Conservation (phyloP, 2,113 vertebrate genomes). For the Trachemys scripta region DNA sequence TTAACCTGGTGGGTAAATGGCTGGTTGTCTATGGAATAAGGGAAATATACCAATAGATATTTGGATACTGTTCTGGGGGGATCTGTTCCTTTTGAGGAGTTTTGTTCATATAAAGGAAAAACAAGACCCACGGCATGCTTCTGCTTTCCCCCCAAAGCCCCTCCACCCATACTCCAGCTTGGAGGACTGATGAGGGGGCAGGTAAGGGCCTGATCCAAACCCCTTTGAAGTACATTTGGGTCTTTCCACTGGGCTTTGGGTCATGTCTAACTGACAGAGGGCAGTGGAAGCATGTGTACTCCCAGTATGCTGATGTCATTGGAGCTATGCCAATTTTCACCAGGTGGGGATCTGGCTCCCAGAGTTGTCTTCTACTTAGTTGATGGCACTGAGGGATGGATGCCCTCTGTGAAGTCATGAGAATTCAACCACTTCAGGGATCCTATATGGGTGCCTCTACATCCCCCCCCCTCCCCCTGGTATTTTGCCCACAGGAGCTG, state of each 20-base stretch:
- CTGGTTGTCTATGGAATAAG: background rate
- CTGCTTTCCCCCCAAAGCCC: background rate
- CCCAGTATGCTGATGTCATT: background rate
- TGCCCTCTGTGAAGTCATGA: background rate
- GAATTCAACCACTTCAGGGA: background rate
- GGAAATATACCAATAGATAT: background rate
- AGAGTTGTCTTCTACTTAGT: background rate
- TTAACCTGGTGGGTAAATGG: background rate
- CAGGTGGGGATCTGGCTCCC: background rate
- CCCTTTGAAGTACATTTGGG: background rate
- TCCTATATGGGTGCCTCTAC: background rate
- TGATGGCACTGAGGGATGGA: background rate
- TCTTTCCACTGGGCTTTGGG: background rate
- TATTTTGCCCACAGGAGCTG: background rate
- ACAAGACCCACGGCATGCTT: accelerated
- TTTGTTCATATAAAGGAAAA: background rate
- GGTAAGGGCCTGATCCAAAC: background rate
- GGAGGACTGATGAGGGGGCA: no score
- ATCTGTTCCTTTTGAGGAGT: background rate
- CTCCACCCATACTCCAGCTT: background rate
- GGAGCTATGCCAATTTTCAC: background rate
- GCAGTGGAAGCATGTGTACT: background rate
- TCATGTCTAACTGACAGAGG: background rate
- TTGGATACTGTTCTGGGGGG: background rate
- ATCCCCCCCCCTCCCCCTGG: background rate